A percentile compares a stretch with the other conserved stretches of the same genome.
Evolutionary conservation across 2,888 invertebrate species (phyloP).

Genomic region (Xanthia togata): DNA sequence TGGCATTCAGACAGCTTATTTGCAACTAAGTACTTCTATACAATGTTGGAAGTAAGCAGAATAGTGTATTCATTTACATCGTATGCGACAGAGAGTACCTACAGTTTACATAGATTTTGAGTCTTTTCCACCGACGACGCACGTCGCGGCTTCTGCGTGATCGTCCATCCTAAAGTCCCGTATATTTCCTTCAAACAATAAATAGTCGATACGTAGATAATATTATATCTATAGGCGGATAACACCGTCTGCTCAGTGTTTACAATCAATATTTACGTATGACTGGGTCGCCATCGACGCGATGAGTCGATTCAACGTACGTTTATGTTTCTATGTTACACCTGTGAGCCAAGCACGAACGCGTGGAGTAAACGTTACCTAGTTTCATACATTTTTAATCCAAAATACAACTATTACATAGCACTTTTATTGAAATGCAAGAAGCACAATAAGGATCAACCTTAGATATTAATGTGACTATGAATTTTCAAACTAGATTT

Average conservation of each 20-base stretch:
- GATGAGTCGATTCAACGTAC: conserved; percentile 12
- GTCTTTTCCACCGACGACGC: neutral
- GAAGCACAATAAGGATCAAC: neutral
- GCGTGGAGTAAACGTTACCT: no score
- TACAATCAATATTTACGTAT: conserved; percentile 55
- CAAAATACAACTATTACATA: neutral
- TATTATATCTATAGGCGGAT: neutral
- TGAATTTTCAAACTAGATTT: neutral
- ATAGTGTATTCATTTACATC: neutral
- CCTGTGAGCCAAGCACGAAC: neutral
- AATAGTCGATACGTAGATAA: conserved; percentile 16
- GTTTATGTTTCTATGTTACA: neutral
- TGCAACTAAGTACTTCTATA: no score
- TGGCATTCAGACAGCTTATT: no score
- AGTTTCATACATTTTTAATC: neutral
- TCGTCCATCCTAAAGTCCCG: neutral
- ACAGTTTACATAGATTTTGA: neutral
- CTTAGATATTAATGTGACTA: neutral
- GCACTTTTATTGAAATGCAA: neutral
- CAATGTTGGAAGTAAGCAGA: no score
- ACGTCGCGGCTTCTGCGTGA: neutral
- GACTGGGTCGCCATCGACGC: neutral
- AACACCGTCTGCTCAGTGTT: conserved; percentile 35
- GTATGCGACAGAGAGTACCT: neutral
- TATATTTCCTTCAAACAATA: conserved; percentile 26